These are phyloP conservation scores for Drosophila fuyamai DNA, from an alignment of 1,140 invertebrate genomes.

Conservation along the genomic window DNA sequence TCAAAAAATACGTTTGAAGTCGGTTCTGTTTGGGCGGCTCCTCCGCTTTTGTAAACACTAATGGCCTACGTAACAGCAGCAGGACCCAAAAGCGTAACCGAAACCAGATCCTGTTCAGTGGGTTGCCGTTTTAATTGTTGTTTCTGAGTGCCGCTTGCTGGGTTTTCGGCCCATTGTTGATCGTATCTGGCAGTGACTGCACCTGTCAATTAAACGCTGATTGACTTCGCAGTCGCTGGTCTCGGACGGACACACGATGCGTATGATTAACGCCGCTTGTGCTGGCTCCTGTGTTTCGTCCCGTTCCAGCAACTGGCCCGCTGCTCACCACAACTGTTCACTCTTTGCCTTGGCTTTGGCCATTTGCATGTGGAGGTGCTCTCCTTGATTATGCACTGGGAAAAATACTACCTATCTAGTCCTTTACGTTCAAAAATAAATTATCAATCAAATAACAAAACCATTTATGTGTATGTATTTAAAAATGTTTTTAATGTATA, in stretches of 20 bases:
- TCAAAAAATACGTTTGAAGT: constrained; percentile 17
- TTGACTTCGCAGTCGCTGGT: constrained; percentile 62
- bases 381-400: neutral
- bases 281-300: neutral
- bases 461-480: too few species aligned
- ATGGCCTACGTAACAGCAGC: constrained; percentile 20
- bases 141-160: constrained; percentile 25
- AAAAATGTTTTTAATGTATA: too few species aligned
- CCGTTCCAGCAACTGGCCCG: neutral
- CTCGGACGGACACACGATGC: constrained; percentile 57
- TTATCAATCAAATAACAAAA: too few species aligned
- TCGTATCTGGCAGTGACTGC: constrained; percentile 57
- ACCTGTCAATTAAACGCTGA: constrained; percentile 78
- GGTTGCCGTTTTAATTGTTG: constrained; percentile 45
- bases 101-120: constrained; percentile 33
- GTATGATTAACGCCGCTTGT: constrained; percentile 70
- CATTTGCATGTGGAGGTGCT: constrained; percentile 49
- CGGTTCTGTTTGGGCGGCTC: neutral
- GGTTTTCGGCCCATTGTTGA: constrained; percentile 20
- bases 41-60: constrained; percentile 3
- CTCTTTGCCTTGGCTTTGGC: constrained; percentile 41
- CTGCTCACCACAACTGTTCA: constrained; percentile 9
- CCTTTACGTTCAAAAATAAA: too few species aligned
- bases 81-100: constrained; percentile 18
- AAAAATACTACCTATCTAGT: neutral